Conservation (phyloP, 2,888 invertebrate species). For the Laspeyria flexula region DNA sequence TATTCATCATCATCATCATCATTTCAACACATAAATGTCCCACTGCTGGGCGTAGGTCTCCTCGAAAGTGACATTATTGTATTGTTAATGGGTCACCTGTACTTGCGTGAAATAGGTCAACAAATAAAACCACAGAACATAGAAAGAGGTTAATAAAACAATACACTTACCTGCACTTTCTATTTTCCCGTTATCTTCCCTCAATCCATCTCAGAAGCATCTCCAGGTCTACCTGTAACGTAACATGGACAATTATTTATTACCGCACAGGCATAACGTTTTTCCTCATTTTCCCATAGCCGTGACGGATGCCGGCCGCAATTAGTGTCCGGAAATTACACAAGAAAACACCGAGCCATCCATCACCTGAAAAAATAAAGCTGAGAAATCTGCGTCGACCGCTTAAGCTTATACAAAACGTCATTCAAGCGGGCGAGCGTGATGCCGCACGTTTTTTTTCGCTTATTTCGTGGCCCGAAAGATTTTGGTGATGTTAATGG, state of each 20-base stretch:
- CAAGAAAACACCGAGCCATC: conserved; percentile 81
- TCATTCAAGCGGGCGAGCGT: conserved; percentile 39
- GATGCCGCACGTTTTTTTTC: conserved; percentile 31
- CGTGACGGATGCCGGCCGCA: conserved; percentile 81
- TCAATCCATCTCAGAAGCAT: conserved; percentile 13
- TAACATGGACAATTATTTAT: conserved; percentile 56
- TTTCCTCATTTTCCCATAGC: conserved; percentile 67
- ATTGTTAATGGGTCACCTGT: too few species aligned
- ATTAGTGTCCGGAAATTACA: conserved; percentile 85
- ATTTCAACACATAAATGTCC: too few species aligned
- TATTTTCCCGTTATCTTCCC: not conserved
- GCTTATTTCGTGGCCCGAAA: conserved; percentile 21
- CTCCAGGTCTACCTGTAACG: conserved; percentile 19
- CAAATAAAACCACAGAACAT: too few species aligned
- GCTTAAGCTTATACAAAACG: conserved; percentile 65
- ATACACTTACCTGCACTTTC: too few species aligned
- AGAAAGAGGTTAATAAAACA: too few species aligned
- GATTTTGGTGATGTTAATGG: conserved; percentile 21
- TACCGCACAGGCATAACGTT: conserved; percentile 60
- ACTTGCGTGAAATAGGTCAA: too few species aligned
- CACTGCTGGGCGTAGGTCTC: too few species aligned
- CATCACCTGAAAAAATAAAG: conserved; percentile 82
- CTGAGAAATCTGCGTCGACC: conserved; percentile 73
- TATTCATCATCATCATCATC: too few species aligned
- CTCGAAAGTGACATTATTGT: too few species aligned